phyloP scores from a whole-genome alignment of 2,797 vertebrate species.

The Eidolon dupreanum region DNA sequence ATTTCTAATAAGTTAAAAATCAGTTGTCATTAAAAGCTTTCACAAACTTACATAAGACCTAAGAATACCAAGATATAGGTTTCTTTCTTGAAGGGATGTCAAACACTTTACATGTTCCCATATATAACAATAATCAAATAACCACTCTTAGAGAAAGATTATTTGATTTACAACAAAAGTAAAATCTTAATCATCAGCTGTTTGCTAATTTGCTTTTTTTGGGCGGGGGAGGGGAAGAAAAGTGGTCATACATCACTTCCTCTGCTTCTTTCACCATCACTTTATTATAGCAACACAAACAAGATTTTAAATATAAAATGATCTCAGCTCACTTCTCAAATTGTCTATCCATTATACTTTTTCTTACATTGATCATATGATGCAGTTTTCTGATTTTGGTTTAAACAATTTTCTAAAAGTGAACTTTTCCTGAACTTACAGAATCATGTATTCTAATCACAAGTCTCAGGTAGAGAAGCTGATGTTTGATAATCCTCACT shows the following conservation, averaged over 20 bases:
- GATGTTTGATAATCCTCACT: slow-evolving; percentile 65
- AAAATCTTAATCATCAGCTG: neutral
- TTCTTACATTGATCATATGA: slow-evolving; percentile 3
- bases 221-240: neutral
- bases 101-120: slow-evolving; percentile 23
- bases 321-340: slow-evolving; percentile 16
- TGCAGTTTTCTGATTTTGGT: neutral
- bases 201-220: neutral
- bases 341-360: neutral
- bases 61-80: neutral
- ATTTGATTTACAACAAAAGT: slow-evolving; percentile 9
- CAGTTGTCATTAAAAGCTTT: slow-evolving; percentile 26
- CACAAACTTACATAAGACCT: slow-evolving; percentile 9
- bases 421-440: slow-evolving; percentile 48
- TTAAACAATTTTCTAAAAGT: slow-evolving; percentile 39
- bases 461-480: slow-evolving; percentile 41
- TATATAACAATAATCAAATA: neutral
- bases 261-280: neutral
- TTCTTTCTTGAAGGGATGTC: slow-evolving; percentile 22
- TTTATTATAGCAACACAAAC: neutral
- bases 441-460: slow-evolving; percentile 70
- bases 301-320: neutral
- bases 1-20: slow-evolving; percentile 58
- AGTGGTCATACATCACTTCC: neutral
- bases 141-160: neutral